Conservation (phyloP, 2,888 invertebrate genomes). For the Cenopis cana region DNA sequence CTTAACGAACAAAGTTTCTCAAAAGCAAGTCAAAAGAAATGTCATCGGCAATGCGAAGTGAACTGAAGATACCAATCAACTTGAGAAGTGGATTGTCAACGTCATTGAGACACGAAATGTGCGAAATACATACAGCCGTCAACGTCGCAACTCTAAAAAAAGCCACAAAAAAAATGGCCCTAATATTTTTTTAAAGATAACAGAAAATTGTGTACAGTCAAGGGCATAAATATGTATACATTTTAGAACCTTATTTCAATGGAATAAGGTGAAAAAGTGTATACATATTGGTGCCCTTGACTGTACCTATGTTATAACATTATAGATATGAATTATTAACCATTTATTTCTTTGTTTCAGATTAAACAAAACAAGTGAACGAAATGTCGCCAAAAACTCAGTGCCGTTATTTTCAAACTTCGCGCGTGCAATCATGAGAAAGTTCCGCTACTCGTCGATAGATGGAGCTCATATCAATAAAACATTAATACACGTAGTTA, state of each 20-base stretch:
- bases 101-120: too few relatives aligned
- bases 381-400: constrained; percentile 21
- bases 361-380: constrained; percentile 16
- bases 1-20: constrained; percentile 5
- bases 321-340: too few relatives aligned
- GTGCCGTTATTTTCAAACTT: constrained; percentile 15
- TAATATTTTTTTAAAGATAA: too few relatives aligned
- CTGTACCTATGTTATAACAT: too few relatives aligned
- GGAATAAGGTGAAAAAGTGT: too few relatives aligned
- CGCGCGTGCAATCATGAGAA: constrained; percentile 24
- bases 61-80: not conserved
- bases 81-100: not conserved
- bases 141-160: too few relatives aligned
- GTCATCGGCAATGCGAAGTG: not conserved
- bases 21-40: not conserved
- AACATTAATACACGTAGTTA: not conserved
- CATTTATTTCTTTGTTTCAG: constrained; percentile 32
- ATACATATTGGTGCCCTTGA: too few relatives aligned
- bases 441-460: constrained; percentile 1
- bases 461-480: constrained; percentile 23
- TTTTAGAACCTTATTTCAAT: too few relatives aligned
- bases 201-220: too few relatives aligned
- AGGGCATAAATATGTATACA: too few relatives aligned
- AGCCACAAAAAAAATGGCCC: too few relatives aligned
- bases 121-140: too few relatives aligned